Evolutionary conservation across 2,797 vertebrate species (phyloP).

Genomic region (Hemibagrus guttatus): DNA sequence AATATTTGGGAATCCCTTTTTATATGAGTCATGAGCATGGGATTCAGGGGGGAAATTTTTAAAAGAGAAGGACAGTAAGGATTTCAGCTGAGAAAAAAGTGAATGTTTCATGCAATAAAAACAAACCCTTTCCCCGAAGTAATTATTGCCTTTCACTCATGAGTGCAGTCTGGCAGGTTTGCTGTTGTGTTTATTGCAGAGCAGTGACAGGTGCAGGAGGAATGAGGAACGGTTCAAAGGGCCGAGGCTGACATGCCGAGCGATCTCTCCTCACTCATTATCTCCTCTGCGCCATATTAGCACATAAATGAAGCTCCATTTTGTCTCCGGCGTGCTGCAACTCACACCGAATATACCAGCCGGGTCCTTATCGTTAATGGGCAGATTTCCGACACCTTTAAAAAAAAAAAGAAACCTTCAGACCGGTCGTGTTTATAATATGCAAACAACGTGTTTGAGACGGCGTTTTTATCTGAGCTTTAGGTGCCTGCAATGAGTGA

Average conservation of each 20-base stretch:
- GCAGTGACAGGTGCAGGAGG: constrained; percentile 75
- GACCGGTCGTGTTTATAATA: constrained; percentile 69
- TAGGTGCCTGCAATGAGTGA: constrained; percentile 46
- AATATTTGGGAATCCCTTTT: not conserved
- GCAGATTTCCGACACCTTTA: constrained; percentile 81
- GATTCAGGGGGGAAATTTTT: not conserved
- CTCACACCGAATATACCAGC: constrained; percentile 77
- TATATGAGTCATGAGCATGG: not conserved
- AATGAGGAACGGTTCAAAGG: constrained; percentile 79
- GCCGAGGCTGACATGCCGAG: constrained; percentile 78
- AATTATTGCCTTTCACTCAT: constrained; percentile 69
- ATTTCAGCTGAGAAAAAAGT: constrained; percentile 10
- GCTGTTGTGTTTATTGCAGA: constrained; percentile 75
- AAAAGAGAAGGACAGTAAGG: not conserved
- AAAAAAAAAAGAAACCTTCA: constrained; percentile 63
- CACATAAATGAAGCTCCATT: constrained; percentile 84
- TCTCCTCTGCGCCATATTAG: constrained; percentile 79
- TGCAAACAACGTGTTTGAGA: constrained; percentile 70
- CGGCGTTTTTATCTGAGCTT: constrained; percentile 73
- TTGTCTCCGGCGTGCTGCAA: constrained; percentile 75
- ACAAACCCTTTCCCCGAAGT: constrained; percentile 36
- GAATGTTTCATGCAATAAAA: constrained; percentile 32
- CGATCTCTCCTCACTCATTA: constrained; percentile 80
- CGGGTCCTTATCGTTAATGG: constrained; percentile 78
- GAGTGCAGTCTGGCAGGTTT: constrained; percentile 59